A percentile compares a stretch with the other conserved stretches of the same genome.
Evolutionary conservation across 2,113 vertebrate species (phyloP).

Genomic region (Lampris incognitus): DNA sequence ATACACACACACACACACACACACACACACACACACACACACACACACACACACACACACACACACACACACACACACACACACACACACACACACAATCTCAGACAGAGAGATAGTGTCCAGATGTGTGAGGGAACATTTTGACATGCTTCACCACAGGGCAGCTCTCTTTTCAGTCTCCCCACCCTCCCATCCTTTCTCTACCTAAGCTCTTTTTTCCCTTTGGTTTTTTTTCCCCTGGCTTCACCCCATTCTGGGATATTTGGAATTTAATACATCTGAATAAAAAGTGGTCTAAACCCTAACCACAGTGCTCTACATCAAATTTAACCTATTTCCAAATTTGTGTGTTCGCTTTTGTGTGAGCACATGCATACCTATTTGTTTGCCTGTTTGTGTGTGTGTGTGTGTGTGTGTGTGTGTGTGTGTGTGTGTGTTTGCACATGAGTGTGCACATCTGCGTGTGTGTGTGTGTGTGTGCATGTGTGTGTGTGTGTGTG

Average conservation of each 20-base stretch:
- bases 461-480: conserved; percentile 11
- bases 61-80: not conserved
- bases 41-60: not conserved
- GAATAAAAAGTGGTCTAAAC: conserved; percentile 4
- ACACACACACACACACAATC: conserved; percentile 10
- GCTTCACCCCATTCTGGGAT: not conserved
- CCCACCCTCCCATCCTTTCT: conserved; percentile 12
- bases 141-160: conserved; percentile 59
- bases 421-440: conserved; percentile 12
- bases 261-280: conserved; percentile 15
- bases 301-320: not conserved
- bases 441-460: too few relatives aligned
- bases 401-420: not conserved
- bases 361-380: too few relatives aligned
- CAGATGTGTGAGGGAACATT: conserved; percentile 63
- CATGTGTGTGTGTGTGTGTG: too few relatives aligned
- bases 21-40: not conserved
- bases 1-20: not conserved
- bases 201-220: not conserved
- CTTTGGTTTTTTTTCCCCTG: not conserved
- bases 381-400: too few relatives aligned
- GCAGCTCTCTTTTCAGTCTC: conserved; percentile 49
- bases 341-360: too few relatives aligned
- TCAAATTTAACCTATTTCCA: not conserved
- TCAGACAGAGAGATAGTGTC: conserved; percentile 64